These are phyloP conservation scores for Otolemur crassicaudatus DNA, from an alignment of 2,797 vertebrate genomes.

Conservation along the genomic window DNA sequence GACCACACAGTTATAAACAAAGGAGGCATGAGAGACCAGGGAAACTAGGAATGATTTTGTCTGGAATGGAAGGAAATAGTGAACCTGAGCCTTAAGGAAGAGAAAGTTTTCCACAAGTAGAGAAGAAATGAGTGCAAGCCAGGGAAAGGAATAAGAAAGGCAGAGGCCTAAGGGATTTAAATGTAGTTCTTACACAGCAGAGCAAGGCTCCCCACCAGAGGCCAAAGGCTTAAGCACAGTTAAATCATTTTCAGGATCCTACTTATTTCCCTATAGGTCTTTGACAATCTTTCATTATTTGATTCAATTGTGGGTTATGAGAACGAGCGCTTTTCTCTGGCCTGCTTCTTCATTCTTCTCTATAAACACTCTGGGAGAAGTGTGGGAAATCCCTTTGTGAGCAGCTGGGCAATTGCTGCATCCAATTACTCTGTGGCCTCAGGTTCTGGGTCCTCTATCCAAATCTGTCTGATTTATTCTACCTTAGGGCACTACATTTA, in stretches of 20 bases:
- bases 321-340: background rate
- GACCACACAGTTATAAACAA: background rate
- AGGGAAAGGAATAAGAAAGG: background rate
- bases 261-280: slow-evolving; percentile 58
- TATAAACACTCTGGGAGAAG: background rate
- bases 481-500: background rate
- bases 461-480: background rate
- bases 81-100: background rate
- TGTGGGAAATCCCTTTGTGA: background rate
- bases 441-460: background rate
- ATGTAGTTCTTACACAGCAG: slow-evolving; percentile 10
- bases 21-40: background rate
- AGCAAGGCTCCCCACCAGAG: background rate
- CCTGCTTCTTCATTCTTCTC: background rate
- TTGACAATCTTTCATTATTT: slow-evolving; percentile 36
- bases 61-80: background rate
- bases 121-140: background rate
- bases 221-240: background rate
- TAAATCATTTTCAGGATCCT: slow-evolving; percentile 21
- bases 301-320: background rate
- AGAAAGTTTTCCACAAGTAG: background rate
- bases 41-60: background rate
- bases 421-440: background rate
- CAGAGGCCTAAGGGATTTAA: background rate
- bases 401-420: background rate